Evolutionary conservation across 2,113 vertebrate genomes (phyloP).

Genomic region (Brachionichthys hirsutus): DNA sequence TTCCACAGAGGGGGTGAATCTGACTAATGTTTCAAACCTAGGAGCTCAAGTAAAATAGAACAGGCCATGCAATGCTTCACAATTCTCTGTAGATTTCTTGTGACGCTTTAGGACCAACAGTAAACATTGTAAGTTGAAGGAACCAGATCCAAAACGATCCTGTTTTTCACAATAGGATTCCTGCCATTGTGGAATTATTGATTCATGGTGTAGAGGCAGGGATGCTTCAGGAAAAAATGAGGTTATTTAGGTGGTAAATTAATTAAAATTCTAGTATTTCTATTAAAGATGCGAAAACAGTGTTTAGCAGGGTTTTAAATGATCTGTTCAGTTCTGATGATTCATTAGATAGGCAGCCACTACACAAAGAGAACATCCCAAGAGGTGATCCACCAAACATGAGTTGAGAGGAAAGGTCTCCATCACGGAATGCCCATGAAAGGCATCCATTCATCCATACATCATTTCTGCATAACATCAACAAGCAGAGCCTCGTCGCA

Average conservation of each 20-base stretch:
- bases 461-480: slow-evolving; percentile 37
- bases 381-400: slow-evolving; percentile 7
- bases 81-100: no score
- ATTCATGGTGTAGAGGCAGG: no score
- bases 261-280: neutral
- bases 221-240: neutral
- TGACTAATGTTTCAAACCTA: neutral
- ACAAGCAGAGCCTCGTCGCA: slow-evolving; percentile 25
- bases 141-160: neutral
- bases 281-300: neutral
- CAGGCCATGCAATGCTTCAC: no score
- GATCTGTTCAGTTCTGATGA: neutral
- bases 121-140: neutral
- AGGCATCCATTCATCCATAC: slow-evolving; percentile 59
- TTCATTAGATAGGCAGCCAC: neutral
- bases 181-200: no score
- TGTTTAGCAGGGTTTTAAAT: neutral
- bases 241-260: neutral
- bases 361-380: neutral
- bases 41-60: no score
- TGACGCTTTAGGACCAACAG: neutral
- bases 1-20: neutral
- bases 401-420: slow-evolving; percentile 17
- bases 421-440: slow-evolving; percentile 33
- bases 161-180: no score